Evolutionary conservation across 2,888 invertebrate genomes (phyloP).

Genomic region (Nomada fucata): DNA sequence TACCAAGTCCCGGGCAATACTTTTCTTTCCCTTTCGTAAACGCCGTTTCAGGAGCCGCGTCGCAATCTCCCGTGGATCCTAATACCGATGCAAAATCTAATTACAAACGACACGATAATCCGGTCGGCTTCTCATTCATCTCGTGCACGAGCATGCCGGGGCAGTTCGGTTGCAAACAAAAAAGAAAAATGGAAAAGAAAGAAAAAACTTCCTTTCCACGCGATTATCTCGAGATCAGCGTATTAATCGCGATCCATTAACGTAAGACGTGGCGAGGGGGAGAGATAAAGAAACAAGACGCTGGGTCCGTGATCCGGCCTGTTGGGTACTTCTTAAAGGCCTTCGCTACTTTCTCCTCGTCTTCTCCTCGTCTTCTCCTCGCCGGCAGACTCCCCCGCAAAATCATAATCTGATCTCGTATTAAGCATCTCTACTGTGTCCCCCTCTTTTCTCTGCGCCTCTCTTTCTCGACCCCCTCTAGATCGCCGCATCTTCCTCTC

Average conservation of each 20-base stretch:
- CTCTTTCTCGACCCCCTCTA: conserved; percentile 62
- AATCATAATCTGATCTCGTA: conserved; percentile 83
- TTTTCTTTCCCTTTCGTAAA: background rate
- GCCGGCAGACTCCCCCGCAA: conserved; percentile 77
- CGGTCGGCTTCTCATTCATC: conserved; percentile 18
- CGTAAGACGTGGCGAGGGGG: conserved; percentile 18
- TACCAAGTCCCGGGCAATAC: no score
- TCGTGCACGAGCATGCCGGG: conserved; percentile 1
- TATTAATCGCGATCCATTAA: conserved; percentile 66
- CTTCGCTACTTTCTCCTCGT: conserved; percentile 62
- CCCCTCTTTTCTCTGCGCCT: conserved; percentile 6
- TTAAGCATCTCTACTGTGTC: conserved; percentile 77
- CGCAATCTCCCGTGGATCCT: background rate
- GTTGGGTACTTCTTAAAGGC: conserved; percentile 72
- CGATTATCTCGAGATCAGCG: conserved; percentile 61
- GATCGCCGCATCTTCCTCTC: conserved; percentile 55
- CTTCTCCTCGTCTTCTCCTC: conserved; percentile 56
- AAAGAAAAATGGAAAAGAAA: background rate
- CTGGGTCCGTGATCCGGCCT: conserved; percentile 64
- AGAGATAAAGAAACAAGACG: conserved; percentile 57
- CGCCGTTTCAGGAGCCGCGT: background rate
- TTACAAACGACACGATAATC: conserved; percentile 39
- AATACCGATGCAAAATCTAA: conserved; percentile 34
- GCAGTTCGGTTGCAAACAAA: conserved; percentile 11
- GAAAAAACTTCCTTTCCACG: conserved; percentile 25